phyloP scores from a whole-genome alignment of 1,140 invertebrate species.

The Doryteuthis pealeii region DNA sequence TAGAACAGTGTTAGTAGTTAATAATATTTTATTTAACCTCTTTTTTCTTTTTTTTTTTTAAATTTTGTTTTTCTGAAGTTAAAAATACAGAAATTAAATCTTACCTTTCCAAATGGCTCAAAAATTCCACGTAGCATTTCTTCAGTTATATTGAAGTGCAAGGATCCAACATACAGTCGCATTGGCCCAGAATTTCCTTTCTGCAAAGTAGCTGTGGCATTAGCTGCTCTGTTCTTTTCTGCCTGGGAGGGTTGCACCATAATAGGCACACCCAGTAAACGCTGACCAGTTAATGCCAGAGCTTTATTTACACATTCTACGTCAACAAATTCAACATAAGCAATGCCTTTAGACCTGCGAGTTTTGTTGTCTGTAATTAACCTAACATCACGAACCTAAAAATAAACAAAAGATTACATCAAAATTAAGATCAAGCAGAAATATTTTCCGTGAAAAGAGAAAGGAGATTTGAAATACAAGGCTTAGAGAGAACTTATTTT shows the following conservation, averaged over 20 bases:
- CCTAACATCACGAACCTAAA: constrained; percentile 84
- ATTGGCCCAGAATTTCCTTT: constrained; percentile 77
- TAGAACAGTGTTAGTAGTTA: too few species aligned
- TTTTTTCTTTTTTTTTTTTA: too few species aligned
- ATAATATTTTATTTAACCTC: too few species aligned
- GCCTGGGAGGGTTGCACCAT: constrained; percentile 98
- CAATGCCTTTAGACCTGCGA: constrained; percentile 96
- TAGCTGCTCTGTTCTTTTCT: constrained; percentile 92
- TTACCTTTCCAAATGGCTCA: constrained; percentile 94
- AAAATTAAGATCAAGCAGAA: background rate
- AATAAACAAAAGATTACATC: constrained; percentile 10
- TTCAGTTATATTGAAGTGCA: constrained; percentile 99
- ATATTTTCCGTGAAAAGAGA: background rate
- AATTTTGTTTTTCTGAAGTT: too few species aligned
- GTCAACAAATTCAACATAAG: constrained; percentile 99
- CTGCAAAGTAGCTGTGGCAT: constrained; percentile 48
- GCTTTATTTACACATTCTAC: constrained; percentile 96
- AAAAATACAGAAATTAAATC: constrained; percentile 9
- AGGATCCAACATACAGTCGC: constrained; percentile 93
- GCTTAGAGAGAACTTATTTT: background rate
- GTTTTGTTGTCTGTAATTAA: constrained; percentile 99
- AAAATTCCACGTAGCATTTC: constrained; percentile 98
- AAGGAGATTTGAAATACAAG: background rate
- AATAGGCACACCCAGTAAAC: constrained; percentile 94
- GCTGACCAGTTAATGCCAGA: constrained; percentile 94